phyloP scores from a whole-genome alignment of 1,140 invertebrate species.

The Cheumatopsyche charites region DNA sequence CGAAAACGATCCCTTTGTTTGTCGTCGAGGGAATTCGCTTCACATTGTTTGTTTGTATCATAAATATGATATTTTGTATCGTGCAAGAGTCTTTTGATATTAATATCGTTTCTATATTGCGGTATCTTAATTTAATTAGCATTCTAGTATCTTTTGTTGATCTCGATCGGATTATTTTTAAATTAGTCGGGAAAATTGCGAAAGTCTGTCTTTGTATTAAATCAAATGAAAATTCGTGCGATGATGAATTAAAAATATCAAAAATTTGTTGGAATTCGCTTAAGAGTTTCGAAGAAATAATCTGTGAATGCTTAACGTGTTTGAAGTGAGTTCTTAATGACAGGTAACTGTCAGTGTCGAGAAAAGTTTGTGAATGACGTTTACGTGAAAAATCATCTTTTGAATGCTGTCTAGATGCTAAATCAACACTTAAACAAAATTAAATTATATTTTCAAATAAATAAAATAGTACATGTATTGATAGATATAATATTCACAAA shows the following conservation, averaged over 20 bases:
- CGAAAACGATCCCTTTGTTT: too few relatives aligned
- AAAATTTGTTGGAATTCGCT: too few relatives aligned
- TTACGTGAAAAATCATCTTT: slow-evolving; percentile 43
- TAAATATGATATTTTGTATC: neutral
- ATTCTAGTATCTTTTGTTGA: too few relatives aligned
- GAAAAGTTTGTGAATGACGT: slow-evolving; percentile 5
- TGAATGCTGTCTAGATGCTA: slow-evolving; percentile 23
- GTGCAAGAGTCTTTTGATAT: neutral
- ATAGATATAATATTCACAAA: too few relatives aligned
- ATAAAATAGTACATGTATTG: too few relatives aligned
- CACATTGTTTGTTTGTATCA: slow-evolving; percentile 17
- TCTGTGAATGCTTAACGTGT: slow-evolving; percentile 39
- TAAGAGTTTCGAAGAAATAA: slow-evolving; percentile 32
- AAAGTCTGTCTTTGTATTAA: neutral
- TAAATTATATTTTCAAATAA: neutral
- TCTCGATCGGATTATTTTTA: too few relatives aligned
- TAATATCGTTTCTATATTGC: too few relatives aligned
- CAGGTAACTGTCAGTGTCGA: slow-evolving; percentile 46
- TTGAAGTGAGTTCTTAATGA: slow-evolving; percentile 39
- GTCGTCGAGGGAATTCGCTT: too few relatives aligned
- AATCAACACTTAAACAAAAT: slow-evolving; percentile 17
- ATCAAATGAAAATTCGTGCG: neutral
- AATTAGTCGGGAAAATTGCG: neutral
- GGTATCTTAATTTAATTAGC: too few relatives aligned
- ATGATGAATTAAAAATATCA: too few relatives aligned